Evolutionary conservation across 2,113 vertebrate species (phyloP).

Genomic region (Dendrocopos noguchii): DNA sequence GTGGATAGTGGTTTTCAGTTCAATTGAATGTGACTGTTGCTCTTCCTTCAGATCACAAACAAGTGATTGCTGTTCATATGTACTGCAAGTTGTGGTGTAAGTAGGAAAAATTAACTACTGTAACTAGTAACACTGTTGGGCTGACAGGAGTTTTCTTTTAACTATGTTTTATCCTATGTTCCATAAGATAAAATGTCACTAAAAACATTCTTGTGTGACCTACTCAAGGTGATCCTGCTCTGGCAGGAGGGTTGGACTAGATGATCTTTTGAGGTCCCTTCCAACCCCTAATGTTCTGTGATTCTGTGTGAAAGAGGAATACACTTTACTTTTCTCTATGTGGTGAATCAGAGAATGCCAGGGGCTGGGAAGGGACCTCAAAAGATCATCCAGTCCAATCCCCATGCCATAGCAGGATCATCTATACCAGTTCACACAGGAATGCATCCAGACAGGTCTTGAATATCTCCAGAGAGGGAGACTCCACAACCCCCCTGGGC

Average conservation of each 20-base stretch:
- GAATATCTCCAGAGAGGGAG: too few relatives aligned
- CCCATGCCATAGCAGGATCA: too few relatives aligned
- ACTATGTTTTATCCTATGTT: background rate
- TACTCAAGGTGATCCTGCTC: too few relatives aligned
- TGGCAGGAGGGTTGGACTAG: too few relatives aligned
- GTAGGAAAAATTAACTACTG: background rate
- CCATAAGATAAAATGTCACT: background rate
- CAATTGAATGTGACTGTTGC: background rate
- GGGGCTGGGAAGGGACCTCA: too few relatives aligned
- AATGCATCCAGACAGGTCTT: too few relatives aligned
- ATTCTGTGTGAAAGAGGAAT: background rate
- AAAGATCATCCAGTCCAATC: too few relatives aligned
- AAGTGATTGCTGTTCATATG: background rate
- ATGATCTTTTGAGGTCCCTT: too few relatives aligned
- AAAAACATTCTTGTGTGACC: background rate
- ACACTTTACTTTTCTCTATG: background rate
- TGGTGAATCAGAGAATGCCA: background rate
- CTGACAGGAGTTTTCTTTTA: background rate
- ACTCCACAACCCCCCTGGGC: too few relatives aligned
- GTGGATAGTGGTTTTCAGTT: background rate
- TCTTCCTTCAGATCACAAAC: background rate
- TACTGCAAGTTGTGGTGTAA: background rate
- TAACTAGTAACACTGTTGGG: background rate
- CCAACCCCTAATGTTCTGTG: too few relatives aligned
- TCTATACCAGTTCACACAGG: too few relatives aligned